These are phyloP conservation scores for Leucozona laternaria DNA, from an alignment of 2,888 invertebrate species.

Conservation along the genomic window DNA sequence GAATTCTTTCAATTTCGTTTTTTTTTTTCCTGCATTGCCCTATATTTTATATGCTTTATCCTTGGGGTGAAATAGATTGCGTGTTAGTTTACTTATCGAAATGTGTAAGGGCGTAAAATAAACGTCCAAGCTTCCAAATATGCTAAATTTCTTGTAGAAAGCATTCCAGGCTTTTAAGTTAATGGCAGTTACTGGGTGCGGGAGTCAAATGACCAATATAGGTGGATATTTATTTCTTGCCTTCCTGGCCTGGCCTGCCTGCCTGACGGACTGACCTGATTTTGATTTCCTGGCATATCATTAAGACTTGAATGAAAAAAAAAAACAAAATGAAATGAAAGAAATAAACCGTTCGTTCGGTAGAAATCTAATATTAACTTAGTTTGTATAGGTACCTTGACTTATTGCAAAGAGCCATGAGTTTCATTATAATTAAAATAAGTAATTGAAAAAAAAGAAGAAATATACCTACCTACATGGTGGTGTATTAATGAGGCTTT, in stretches of 20 bases:
- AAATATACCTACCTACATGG: not conserved
- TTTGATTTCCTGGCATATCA: conserved; percentile 37
- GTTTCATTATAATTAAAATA: conserved; percentile 46
- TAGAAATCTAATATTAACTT: conserved; percentile 42
- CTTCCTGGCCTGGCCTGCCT: conserved; percentile 17
- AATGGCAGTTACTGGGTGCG: conserved; percentile 42
- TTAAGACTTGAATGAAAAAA: conserved; percentile 21
- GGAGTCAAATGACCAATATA: conserved; percentile 51
- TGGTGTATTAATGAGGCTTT: not conserved
- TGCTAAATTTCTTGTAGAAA: conserved; percentile 45
- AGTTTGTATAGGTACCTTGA: not conserved
- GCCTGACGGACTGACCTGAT: conserved; percentile 43
- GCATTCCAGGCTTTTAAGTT: conserved; percentile 36
- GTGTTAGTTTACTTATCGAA: conserved; percentile 63
- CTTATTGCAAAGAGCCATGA: conserved; percentile 38
- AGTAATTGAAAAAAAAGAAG: conserved; percentile 47
- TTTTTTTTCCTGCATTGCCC: conserved; percentile 5
- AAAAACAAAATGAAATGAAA: not conserved
- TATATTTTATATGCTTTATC: conserved; percentile 59
- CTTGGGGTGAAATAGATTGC: conserved; percentile 59
- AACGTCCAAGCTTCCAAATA: conserved; percentile 54
- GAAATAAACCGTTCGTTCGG: conserved; percentile 20
- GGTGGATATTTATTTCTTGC: conserved; percentile 35
- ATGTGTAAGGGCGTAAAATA: conserved; percentile 48
- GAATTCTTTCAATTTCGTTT: conserved; percentile 43